Base-by-base conservation (phyloP, 1,140 invertebrate genomes). In the Acromyrmex charruanus region DNA sequence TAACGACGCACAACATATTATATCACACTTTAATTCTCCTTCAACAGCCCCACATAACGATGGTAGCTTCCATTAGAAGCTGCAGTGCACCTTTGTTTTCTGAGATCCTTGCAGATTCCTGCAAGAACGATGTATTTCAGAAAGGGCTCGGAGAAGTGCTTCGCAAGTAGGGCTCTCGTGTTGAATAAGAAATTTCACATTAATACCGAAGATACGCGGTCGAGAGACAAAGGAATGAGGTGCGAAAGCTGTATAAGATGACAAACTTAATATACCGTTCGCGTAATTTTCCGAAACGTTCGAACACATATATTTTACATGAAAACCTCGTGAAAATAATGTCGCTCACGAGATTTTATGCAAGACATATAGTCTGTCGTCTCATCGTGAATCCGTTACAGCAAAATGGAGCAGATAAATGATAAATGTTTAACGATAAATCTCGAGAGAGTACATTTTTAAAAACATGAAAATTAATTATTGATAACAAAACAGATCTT, bases 141-240 rank as follows among this genome's bases (percentile, higher is more conserved):
- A 75, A 75, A 74, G 55, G 39, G 5, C 31, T 0, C 31, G 31
- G 21, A 44, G 77, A 51, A 51, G 66, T 51, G 35, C 39, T 1
- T 39, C 14, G 69, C 69, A n/a, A 58, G 55, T 39, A 25, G 25
- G 9, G 10, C 44, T 81, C 28, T 16, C 31, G 51, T 44, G 35
- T 39, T 84, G 80, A 84, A 84, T 84, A 84, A 84, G 80, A 84
- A 84, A 84, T 84, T 74, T 44, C 69, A 7, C 69, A 84, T 84
- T 84, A 84, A 84, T 74, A 84, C 39, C 53, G 68, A 49, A 72
- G 68, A 28, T 84, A 75, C 25, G 44, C 55, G 80, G 35, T 21
- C 55, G 53, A n/a, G 44, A n/a, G 66, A 51, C 66, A 69, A 84
- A 84, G 72, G 39, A n/a, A 84, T 39, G 68, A 84, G 28, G 69